Percentiles rank a stretch among this genome's conserved stretches.
These are phyloP conservation scores for Pterocles orientalis DNA, from an alignment of 2,113 vertebrate genomes.

Conservation along the genomic window DNA sequence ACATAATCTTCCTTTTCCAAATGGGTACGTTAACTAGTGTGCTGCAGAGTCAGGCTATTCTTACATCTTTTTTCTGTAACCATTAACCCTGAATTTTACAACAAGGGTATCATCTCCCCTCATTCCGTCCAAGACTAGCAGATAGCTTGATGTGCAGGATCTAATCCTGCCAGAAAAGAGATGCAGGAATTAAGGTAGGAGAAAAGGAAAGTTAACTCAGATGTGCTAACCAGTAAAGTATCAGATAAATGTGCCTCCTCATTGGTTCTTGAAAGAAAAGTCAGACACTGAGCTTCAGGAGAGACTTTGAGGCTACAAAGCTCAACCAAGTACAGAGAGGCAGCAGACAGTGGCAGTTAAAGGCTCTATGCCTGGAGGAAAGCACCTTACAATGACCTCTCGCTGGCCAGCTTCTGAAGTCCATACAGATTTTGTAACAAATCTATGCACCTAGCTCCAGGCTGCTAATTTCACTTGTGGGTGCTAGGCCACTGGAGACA, in stretches of 20 bases:
- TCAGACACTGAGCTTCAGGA: background rate
- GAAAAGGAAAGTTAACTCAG: background rate
- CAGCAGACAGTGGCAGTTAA: background rate
- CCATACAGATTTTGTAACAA: background rate
- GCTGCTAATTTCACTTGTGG: background rate
- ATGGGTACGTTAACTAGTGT: background rate
- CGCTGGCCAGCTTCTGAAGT: accelerated
- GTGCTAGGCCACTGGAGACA: background rate
- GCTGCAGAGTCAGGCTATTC: too few relatives aligned
- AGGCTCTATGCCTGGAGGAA: background rate
- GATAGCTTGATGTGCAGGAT: background rate
- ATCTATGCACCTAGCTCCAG: background rate
- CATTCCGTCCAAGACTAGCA: background rate
- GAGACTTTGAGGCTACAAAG: background rate
- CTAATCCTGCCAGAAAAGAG: background rate
- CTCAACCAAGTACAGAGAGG: background rate
- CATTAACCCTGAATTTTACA: background rate
- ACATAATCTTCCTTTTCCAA: background rate
- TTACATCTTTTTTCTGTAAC: background rate
- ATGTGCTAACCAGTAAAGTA: background rate
- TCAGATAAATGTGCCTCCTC: background rate
- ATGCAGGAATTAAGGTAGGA: background rate
- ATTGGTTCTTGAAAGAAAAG: background rate
- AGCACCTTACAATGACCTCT: background rate
- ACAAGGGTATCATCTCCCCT: background rate